Percentiles rank a stretch among this genome's conserved stretches.
These are phyloP conservation scores for Bettongia penicillata DNA, from an alignment of 2,113 vertebrate species.

Conservation along the genomic window DNA sequence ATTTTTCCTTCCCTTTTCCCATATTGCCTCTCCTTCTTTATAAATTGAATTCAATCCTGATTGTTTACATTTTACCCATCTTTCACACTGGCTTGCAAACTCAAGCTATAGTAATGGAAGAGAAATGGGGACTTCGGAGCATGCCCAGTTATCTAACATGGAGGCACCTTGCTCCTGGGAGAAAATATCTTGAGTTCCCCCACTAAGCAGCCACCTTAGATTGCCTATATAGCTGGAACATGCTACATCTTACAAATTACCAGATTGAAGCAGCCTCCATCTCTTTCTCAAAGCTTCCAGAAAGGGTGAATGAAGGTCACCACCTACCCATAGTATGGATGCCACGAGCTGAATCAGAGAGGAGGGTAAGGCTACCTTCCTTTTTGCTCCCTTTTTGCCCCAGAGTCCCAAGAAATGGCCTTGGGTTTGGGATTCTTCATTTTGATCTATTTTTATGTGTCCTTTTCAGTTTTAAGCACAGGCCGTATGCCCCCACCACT, in stretches of 20 bases:
- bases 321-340: background rate
- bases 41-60: background rate
- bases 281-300: background rate
- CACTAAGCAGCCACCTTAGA: background rate
- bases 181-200: background rate
- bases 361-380: background rate
- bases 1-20: background rate
- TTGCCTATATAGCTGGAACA: background rate
- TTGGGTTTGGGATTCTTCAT: background rate
- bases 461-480: background rate
- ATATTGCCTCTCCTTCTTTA: background rate
- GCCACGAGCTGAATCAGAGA: background rate
- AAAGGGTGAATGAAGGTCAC: background rate
- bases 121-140: background rate
- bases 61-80: constrained; percentile 10
- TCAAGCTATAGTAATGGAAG: background rate
- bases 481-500: background rate
- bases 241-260: background rate
- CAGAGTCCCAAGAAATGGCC: background rate
- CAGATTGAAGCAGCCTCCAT: background rate
- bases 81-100: background rate
- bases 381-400: background rate
- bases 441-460: background rate
- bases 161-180: background rate
- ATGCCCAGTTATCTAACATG: background rate